These are phyloP conservation scores for Sebastes goodei DNA, from an alignment of 2,797 vertebrate genomes.

Conservation along the genomic window DNA sequence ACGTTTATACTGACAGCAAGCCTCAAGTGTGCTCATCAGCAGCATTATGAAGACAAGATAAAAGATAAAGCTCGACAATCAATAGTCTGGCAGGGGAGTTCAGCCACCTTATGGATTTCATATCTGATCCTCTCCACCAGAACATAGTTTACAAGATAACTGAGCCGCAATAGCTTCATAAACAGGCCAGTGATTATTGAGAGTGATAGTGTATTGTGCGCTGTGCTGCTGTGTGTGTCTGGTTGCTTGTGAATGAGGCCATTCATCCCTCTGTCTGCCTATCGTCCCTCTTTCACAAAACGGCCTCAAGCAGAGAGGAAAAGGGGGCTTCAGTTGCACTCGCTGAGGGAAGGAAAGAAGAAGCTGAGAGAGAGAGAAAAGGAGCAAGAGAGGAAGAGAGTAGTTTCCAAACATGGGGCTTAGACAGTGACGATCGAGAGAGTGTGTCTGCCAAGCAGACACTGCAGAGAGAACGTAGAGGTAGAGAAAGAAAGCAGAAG, in stretches of 20 bases:
- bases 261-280: constrained; percentile 59
- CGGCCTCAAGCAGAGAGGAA: constrained; percentile 49
- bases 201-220: constrained; percentile 46
- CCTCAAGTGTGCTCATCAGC: constrained; percentile 38
- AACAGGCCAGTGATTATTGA: constrained; percentile 63
- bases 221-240: constrained; percentile 22
- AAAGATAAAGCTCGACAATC: constrained; percentile 57
- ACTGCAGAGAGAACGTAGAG: constrained; percentile 16
- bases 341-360: constrained; percentile 5
- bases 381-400: constrained; percentile 29
- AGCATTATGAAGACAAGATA: constrained; percentile 37
- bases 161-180: constrained; percentile 59
- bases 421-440: constrained; percentile 50
- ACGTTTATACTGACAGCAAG: constrained; percentile 5
- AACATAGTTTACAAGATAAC: constrained; percentile 67
- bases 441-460: constrained; percentile 41
- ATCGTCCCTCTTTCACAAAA: constrained; percentile 42
- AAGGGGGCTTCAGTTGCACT: constrained; percentile 32
- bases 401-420: constrained; percentile 43
- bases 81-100: constrained; percentile 46
- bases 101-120: constrained; percentile 69
- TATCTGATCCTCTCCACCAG: constrained; percentile 53
- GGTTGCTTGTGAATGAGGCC: constrained; percentile 54
- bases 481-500: background rate
- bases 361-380: background rate